Percentiles rank a stretch among this genome's conserved stretches.
phyloP scores from a whole-genome alignment of 2,797 vertebrate genomes.

The Karalla daura region DNA sequence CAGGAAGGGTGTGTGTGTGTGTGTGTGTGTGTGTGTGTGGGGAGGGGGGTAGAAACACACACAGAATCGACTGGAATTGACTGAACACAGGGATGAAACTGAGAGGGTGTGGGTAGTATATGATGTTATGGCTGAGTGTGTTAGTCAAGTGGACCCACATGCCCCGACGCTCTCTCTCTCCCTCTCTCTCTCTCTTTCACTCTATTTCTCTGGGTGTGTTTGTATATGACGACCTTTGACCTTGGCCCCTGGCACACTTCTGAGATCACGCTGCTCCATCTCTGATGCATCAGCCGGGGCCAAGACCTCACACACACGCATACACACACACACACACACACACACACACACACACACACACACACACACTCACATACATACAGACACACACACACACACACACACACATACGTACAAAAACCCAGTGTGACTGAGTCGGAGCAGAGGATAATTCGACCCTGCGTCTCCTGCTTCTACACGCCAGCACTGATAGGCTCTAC shows the following conservation, averaged over 20 bases:
- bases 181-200: slow-evolving; percentile 67
- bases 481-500: slow-evolving; percentile 44
- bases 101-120: background rate
- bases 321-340: slow-evolving; percentile 39
- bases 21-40: no score
- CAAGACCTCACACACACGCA: slow-evolving; percentile 57
- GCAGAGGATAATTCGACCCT: slow-evolving; percentile 53
- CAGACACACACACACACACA: slow-evolving; percentile 37
- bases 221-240: slow-evolving; percentile 71
- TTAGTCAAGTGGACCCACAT: slow-evolving; percentile 63
- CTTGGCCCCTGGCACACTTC: slow-evolving; percentile 63
- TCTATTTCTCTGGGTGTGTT: slow-evolving; percentile 71
- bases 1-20: no score
- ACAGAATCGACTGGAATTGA: background rate
- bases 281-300: slow-evolving; percentile 64
- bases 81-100: background rate
- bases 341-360: slow-evolving; percentile 40
- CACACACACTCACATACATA: slow-evolving; percentile 37
- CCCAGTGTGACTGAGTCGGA: slow-evolving; percentile 17
- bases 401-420: slow-evolving; percentile 38
- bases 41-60: no score
- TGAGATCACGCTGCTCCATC: slow-evolving; percentile 55
- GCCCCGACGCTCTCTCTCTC: slow-evolving; percentile 47
- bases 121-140: slow-evolving; percentile 54
- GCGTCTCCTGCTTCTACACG: slow-evolving; percentile 38